A percentile compares a stretch with the other conserved stretches of the same genome.
phyloP scores from a whole-genome alignment of 1,140 invertebrate genomes.

The Globodera ellingtonae region DNA sequence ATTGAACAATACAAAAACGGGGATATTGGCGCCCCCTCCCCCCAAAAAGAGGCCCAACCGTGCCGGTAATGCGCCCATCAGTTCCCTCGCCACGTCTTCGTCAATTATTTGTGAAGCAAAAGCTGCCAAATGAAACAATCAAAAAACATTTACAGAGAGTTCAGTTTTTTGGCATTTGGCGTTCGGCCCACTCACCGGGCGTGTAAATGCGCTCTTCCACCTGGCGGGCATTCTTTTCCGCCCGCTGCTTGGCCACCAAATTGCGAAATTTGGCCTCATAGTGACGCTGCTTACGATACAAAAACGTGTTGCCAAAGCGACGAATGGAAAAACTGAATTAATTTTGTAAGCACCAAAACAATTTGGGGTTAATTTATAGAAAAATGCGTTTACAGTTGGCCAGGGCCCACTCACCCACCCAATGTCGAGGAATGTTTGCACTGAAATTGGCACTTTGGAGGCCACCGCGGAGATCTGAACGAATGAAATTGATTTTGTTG shows the following conservation, averaged over 20 bases:
- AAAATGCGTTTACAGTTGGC: not conserved
- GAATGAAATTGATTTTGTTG: not conserved
- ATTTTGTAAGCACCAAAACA: not conserved
- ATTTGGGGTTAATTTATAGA: not conserved
- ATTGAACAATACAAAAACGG: not conserved
- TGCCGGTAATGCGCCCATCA: conserved; percentile 57
- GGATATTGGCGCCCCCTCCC: not conserved
- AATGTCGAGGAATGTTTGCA: conserved; percentile 57
- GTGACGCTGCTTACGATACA: conserved; percentile 52
- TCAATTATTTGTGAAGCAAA: conserved; percentile 45
- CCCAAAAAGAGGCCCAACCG: not conserved
- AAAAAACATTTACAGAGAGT: not conserved
- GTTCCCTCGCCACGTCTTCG: conserved; percentile 54
- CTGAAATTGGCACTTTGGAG: conserved; percentile 44
- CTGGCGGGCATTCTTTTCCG: conserved; percentile 42
- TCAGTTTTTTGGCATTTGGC: not conserved
- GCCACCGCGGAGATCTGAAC: conserved; percentile 25
- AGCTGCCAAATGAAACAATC: conserved; percentile 9
- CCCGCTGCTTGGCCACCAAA: conserved; percentile 33
- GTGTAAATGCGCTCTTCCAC: conserved; percentile 54
- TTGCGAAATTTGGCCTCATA: conserved; percentile 53
- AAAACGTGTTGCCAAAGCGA: conserved; percentile 55
- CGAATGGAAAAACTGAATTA: conserved; percentile 39
- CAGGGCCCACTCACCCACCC: conserved; percentile 21
- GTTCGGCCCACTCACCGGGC: not conserved